Percentiles rank a stretch among this genome's conserved stretches.
Evolutionary conservation across 2,888 invertebrate species (phyloP).

Genomic region (Drosophila rubida): DNA sequence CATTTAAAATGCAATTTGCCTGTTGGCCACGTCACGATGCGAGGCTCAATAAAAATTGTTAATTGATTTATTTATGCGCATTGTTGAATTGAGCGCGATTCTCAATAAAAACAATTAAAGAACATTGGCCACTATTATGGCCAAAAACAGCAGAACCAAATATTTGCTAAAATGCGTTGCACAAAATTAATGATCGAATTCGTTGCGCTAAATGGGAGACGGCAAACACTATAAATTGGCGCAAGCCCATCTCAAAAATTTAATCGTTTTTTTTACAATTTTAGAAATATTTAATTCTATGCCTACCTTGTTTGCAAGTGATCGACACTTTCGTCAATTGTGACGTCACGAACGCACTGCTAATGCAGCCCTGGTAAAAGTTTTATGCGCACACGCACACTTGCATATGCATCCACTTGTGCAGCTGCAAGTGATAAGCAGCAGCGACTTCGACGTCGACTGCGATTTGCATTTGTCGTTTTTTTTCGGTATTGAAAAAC

Average conservation of each 20-base stretch:
- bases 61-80: slow-evolving; percentile 73
- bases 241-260: no score
- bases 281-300: no score
- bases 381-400: slow-evolving; percentile 10
- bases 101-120: slow-evolving; percentile 70
- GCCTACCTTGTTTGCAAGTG: neutral
- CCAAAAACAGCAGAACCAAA: slow-evolving; percentile 1
- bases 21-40: slow-evolving; percentile 22
- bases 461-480: slow-evolving; percentile 56
- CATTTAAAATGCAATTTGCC: slow-evolving; percentile 71
- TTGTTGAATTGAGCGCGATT: slow-evolving; percentile 45
- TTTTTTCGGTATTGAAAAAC: slow-evolving; percentile 72
- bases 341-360: slow-evolving; percentile 13
- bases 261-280: no score
- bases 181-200: no score
- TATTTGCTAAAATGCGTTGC: neutral
- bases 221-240: no score
- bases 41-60: slow-evolving; percentile 53
- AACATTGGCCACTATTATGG: slow-evolving; percentile 64
- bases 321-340: neutral
- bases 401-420: neutral
- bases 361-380: slow-evolving; percentile 17
- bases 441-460: slow-evolving; percentile 20
- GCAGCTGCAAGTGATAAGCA: slow-evolving; percentile 57
- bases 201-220: no score